These are phyloP conservation scores for Adela reaumurella DNA, from an alignment of 2,888 invertebrate genomes.

Conservation along the genomic window DNA sequence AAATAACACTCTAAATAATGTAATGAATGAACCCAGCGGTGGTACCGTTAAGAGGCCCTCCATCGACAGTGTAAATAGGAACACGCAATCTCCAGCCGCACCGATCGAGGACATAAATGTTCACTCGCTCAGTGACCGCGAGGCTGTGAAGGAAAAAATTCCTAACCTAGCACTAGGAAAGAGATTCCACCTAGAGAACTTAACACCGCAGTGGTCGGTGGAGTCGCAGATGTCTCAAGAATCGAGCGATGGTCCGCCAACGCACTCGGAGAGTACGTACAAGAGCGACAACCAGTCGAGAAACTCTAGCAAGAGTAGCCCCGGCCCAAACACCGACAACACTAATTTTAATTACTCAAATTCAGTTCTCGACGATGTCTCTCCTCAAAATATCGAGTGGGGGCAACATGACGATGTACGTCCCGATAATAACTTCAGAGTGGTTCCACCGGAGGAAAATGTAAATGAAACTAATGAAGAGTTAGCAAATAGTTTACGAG, in stretches of 20 bases:
- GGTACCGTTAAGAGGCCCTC: slow-evolving; percentile 15
- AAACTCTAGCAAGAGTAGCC: slow-evolving; percentile 46
- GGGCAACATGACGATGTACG: background rate
- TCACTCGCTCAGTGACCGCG: slow-evolving; percentile 34
- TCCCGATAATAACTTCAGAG: slow-evolving; percentile 1
- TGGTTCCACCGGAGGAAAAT: slow-evolving; percentile 15
- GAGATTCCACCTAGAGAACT: slow-evolving; percentile 36
- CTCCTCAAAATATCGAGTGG: slow-evolving; percentile 19
- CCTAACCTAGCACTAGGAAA: slow-evolving; percentile 45
- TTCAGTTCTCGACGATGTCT: slow-evolving; percentile 24
- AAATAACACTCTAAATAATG: too few relatives aligned
- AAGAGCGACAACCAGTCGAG: slow-evolving; percentile 57
- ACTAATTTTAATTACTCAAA: slow-evolving; percentile 39
- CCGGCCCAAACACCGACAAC: slow-evolving; percentile 33
- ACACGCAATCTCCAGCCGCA: slow-evolving; percentile 15
- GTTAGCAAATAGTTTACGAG: slow-evolving; percentile 29
- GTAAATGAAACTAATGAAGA: slow-evolving; percentile 28
- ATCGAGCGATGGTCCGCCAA: slow-evolving; percentile 59
- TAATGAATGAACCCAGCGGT: too few relatives aligned
- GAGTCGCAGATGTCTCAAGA: slow-evolving; percentile 65
- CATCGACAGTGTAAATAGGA: slow-evolving; percentile 12
- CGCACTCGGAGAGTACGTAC: slow-evolving; percentile 59
- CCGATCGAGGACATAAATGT: slow-evolving; percentile 23
- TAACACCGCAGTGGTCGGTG: slow-evolving; percentile 62
- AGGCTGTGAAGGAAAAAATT: slow-evolving; percentile 34